phyloP scores from a whole-genome alignment of 2,113 vertebrate genomes.

The Oplegnathus fasciatus region DNA sequence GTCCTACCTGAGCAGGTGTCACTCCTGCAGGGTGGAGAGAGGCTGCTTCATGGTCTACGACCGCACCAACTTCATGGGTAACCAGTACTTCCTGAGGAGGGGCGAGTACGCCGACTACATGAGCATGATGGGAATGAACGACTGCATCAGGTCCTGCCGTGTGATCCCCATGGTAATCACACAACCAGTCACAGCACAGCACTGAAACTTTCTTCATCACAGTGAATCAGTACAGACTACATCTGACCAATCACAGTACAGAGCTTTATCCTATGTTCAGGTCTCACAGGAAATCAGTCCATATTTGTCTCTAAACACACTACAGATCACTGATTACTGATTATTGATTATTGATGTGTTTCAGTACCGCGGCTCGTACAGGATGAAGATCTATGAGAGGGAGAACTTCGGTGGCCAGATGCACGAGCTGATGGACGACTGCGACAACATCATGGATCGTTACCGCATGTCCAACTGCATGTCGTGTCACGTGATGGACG shows the following conservation, averaged over 20 bases:
- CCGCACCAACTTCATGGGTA: slow-evolving; percentile 61
- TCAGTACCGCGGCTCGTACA: slow-evolving; percentile 33
- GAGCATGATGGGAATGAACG: slow-evolving; percentile 46
- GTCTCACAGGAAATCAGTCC: no score
- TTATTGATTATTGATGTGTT: neutral
- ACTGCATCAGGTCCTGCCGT: slow-evolving; percentile 52
- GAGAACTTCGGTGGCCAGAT: slow-evolving; percentile 49
- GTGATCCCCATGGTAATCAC: slow-evolving; percentile 57
- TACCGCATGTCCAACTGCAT: slow-evolving; percentile 58
- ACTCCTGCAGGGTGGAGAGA: slow-evolving; percentile 62
- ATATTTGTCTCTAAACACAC: no score
- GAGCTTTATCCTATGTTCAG: no score
- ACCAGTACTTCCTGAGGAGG: slow-evolving; percentile 64
- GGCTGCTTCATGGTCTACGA: slow-evolving; percentile 66
- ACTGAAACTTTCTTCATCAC: no score
- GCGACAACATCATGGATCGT: slow-evolving; percentile 53
- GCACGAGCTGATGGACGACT: slow-evolving; percentile 56
- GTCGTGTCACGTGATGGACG: slow-evolving; percentile 61
- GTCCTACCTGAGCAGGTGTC: slow-evolving; percentile 59
- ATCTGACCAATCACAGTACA: no score
- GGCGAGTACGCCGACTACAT: slow-evolving; percentile 59
- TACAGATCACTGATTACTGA: neutral
- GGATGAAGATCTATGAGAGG: slow-evolving; percentile 60
- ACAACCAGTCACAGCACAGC: neutral
- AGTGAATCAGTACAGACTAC: no score